These are phyloP conservation scores for Notocelia uddmanniana DNA, from an alignment of 2,888 invertebrate genomes.

Conservation along the genomic window DNA sequence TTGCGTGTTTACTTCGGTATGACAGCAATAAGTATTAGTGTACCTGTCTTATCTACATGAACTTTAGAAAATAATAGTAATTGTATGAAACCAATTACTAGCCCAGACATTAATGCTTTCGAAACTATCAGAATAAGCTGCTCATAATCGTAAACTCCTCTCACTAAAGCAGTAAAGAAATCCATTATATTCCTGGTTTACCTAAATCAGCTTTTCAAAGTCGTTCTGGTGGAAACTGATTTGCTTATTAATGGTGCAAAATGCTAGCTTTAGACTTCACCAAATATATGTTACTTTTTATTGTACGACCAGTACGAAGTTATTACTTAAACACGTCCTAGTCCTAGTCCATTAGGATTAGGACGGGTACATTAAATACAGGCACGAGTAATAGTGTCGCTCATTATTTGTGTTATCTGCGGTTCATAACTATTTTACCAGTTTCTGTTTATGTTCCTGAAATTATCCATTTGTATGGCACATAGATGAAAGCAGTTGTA, in stretches of 20 bases:
- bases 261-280: neutral
- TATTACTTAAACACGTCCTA: no score
- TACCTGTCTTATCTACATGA: neutral
- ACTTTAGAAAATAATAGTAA: slow-evolving; percentile 2
- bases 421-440: no score
- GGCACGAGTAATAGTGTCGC: no score
- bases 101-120: slow-evolving; percentile 11
- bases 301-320: no score
- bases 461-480: no score
- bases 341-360: no score
- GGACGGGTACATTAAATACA: no score
- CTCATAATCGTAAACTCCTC: neutral
- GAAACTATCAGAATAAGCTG: slow-evolving; percentile 2
- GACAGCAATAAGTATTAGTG: neutral
- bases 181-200: slow-evolving; percentile 6
- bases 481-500: no score
- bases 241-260: neutral
- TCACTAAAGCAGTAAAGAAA: neutral
- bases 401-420: no score
- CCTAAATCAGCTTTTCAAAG: slow-evolving; percentile 47
- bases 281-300: no score
- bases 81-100: slow-evolving; percentile 11
- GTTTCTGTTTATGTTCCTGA: no score
- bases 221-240: slow-evolving; percentile 38
- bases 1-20: neutral